These are phyloP conservation scores for Cephus nigrinus DNA, from an alignment of 2,888 invertebrate species.

Conservation along the genomic window DNA sequence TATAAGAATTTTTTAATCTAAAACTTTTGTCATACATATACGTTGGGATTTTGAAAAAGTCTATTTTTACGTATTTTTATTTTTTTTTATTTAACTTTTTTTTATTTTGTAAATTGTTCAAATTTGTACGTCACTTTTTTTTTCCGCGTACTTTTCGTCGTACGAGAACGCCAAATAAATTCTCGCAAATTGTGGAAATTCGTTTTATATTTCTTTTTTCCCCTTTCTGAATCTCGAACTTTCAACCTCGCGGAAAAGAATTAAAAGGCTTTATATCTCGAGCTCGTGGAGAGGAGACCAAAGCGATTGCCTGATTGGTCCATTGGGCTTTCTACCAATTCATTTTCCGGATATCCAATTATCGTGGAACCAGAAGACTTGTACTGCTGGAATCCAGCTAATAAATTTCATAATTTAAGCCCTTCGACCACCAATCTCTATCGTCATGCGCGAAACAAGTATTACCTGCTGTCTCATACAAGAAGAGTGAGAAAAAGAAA, in stretches of 20 bases:
- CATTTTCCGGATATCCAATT: background rate
- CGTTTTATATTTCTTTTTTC: background rate
- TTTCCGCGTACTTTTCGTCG: background rate
- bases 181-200: background rate
- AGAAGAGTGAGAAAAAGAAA: background rate
- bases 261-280: background rate
- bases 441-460: background rate
- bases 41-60: too few relatives aligned
- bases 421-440: background rate
- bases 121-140: background rate
- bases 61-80: background rate
- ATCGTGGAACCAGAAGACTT: background rate
- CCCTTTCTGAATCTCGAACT: background rate
- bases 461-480: background rate
- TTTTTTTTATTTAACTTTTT: too few relatives aligned
- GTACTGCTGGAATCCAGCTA: background rate
- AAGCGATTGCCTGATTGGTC: background rate
- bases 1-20: background rate
- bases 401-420: background rate
- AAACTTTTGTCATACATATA: rapidly evolving
- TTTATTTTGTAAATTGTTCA: background rate
- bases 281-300: background rate
- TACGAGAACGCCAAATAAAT: background rate
- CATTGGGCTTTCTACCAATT: background rate
- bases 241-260: background rate